Evolutionary conservation across 2,797 vertebrate genomes (phyloP).

Genomic region (Rhinogobio ventralis): DNA sequence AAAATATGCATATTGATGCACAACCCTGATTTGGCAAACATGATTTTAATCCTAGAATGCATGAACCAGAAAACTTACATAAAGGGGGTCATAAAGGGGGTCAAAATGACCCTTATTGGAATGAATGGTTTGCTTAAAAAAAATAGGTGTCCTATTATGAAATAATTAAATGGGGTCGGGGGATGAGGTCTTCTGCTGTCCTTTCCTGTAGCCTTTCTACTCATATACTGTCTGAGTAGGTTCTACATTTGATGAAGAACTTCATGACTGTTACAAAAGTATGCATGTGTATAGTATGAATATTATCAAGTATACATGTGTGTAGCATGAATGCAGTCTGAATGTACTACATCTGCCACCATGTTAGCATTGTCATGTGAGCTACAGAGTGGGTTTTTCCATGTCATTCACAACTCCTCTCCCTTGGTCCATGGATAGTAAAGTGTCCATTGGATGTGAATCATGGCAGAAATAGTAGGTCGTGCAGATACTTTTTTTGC

Average conservation of each 20-base stretch:
- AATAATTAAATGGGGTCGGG: not conserved
- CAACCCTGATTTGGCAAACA: not conserved
- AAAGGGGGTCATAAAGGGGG: not conserved
- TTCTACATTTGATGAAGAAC: too few species aligned
- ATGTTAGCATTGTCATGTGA: too few species aligned
- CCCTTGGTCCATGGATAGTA: not conserved
- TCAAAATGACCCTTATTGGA: not conserved
- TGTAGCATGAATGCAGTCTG: not conserved
- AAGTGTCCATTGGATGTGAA: not conserved
- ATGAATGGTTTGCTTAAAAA: not conserved
- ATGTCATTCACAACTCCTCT: not conserved
- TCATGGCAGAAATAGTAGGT: not conserved
- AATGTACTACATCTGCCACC: too few species aligned
- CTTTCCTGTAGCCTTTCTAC: too few species aligned
- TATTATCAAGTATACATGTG: not conserved
- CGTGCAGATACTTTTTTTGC: too few species aligned
- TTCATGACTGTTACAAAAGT: too few species aligned
- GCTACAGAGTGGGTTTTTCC: not conserved
- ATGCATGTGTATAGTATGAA: not conserved
- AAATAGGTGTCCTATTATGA: not conserved
- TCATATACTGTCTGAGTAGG: too few species aligned
- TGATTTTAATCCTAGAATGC: not conserved
- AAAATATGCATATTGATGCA: not conserved
- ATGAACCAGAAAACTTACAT: not conserved
- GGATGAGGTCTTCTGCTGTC: too few species aligned